These are phyloP conservation scores for Tachycineta bicolor DNA, from an alignment of 2,113 vertebrate species.

Conservation along the genomic window DNA sequence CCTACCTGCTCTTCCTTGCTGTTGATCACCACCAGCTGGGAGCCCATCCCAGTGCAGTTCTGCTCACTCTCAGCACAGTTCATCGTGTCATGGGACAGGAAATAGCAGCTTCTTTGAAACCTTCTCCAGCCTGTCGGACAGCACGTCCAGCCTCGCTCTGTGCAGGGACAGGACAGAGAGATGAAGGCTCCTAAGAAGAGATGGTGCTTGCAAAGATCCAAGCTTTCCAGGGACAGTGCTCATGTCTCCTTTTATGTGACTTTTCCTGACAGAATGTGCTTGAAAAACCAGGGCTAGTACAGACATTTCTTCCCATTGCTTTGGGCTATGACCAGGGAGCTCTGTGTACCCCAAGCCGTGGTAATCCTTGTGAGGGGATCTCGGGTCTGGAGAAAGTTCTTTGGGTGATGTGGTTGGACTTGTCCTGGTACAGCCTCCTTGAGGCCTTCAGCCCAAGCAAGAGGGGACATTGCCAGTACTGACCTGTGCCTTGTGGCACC, in stretches of 20 bases:
- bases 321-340: background rate
- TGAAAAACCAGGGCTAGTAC: too few relatives aligned
- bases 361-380: background rate
- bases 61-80: too few relatives aligned
- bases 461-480: too few relatives aligned
- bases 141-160: background rate
- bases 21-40: conserved; percentile 66
- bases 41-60: conserved; percentile 22
- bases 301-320: background rate
- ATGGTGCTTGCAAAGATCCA: background rate
- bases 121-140: background rate
- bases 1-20: conserved; percentile 61
- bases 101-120: conserved; percentile 63
- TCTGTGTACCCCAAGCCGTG: background rate
- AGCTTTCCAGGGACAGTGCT: background rate
- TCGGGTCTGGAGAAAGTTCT: background rate
- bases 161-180: background rate
- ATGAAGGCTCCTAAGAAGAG: background rate
- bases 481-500: too few relatives aligned
- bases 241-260: background rate
- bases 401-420: background rate
- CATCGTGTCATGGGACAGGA: background rate
- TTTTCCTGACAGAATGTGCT: background rate
- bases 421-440: background rate
- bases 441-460: too few relatives aligned